Conservation (phyloP, 2,113 vertebrate genomes). For the Sialia sialis region DNA sequence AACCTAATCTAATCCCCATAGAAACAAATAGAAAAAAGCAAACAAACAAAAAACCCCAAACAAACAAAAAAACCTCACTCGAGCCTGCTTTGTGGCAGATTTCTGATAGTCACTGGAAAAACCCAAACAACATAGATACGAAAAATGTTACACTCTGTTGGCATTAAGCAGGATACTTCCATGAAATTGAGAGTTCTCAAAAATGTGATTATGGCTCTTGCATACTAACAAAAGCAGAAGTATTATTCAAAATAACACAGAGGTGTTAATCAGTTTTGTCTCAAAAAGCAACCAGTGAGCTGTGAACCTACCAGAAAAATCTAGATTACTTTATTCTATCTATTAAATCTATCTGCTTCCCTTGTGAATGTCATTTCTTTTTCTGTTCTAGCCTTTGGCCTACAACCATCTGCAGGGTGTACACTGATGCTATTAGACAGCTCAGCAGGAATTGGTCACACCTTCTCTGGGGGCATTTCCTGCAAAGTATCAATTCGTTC, state of each 20-base stretch:
- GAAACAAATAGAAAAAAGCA: neutral
- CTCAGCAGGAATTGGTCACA: conserved; percentile 46
- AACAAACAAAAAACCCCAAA: no score
- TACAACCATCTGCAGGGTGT: conserved; percentile 24
- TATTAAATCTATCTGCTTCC: neutral
- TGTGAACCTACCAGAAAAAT: neutral
- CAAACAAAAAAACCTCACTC: no score
- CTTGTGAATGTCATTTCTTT: neutral
- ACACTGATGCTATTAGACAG: conserved; percentile 22
- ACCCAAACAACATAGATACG: accelerated
- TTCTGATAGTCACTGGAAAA: neutral
- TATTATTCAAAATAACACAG: neutral
- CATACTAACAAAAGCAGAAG: neutral
- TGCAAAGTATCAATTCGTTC: conserved; percentile 59
- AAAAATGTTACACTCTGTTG: neutral
- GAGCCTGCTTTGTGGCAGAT: neutral
- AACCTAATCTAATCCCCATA: neutral
- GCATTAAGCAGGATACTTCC: neutral
- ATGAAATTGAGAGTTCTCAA: neutral
- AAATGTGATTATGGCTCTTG: neutral
- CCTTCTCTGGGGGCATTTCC: conserved; percentile 34
- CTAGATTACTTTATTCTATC: neutral
- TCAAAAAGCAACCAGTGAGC: neutral
- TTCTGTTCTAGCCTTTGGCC: conserved; percentile 36
- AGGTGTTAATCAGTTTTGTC: neutral